Evolutionary conservation across 2,113 vertebrate species (phyloP).

Genomic region (Phalacrocorax pelagicus): DNA sequence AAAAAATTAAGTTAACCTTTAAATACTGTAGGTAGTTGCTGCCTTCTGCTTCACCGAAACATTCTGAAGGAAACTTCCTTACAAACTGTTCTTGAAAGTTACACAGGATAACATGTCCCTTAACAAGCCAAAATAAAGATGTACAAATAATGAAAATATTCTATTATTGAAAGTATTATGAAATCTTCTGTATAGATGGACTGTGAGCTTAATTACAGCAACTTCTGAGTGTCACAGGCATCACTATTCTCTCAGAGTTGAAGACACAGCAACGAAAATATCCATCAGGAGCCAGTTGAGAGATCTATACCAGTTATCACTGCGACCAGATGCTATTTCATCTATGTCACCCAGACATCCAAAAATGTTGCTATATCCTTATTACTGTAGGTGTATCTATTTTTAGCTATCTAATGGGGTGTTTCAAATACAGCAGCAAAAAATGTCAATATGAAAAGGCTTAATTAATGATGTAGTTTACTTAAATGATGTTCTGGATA

Average conservation of each 20-base stretch:
- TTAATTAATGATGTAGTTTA: neutral
- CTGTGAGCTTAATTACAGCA: constrained; percentile 70
- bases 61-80: constrained; percentile 25
- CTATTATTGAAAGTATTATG: constrained; percentile 63
- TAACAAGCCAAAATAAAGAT: constrained; percentile 57
- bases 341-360: neutral
- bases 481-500: neutral
- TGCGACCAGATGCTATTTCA: constrained; percentile 40
- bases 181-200: constrained; percentile 69
- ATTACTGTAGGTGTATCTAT: neutral
- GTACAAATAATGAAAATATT: constrained; percentile 54
- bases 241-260: constrained; percentile 41
- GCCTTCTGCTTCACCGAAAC: constrained; percentile 4
- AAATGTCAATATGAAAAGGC: neutral
- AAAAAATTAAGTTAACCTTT: neutral
- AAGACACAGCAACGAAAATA: constrained; percentile 54
- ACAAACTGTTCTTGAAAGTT: constrained; percentile 33
- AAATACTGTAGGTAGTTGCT: neutral
- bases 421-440: neutral
- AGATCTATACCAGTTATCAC: neutral
- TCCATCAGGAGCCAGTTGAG: constrained; percentile 17
- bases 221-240: constrained; percentile 39
- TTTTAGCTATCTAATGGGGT: neutral
- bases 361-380: neutral
- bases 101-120: constrained; percentile 33